These are phyloP conservation scores for Crotophaga sulcirostris DNA, from an alignment of 2,113 vertebrate species.

Conservation along the genomic window DNA sequence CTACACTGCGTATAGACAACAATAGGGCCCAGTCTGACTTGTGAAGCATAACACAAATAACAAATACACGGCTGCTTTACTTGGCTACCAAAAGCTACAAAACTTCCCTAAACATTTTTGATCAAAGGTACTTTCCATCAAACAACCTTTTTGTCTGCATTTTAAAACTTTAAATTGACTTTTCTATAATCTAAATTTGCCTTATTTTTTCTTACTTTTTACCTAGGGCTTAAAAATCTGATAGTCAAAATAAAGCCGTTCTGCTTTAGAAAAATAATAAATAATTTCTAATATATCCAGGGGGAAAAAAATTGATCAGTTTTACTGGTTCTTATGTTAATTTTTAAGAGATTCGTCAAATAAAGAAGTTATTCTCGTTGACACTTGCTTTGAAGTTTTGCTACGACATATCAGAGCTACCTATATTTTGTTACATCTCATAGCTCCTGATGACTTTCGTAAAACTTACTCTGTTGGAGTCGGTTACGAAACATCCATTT, in stretches of 20 bases:
- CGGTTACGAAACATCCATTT: not conserved
- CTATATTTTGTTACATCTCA: not conserved
- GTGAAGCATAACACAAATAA: conserved; percentile 12
- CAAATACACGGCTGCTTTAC: conserved; percentile 19
- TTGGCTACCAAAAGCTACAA: conserved; percentile 28
- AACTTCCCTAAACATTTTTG: conserved; percentile 61
- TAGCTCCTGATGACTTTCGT: not conserved
- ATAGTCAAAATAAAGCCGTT: not conserved
- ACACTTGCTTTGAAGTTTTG: not conserved
- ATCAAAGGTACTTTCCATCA: conserved; percentile 57
- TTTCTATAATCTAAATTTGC: not conserved
- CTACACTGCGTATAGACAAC: not conserved
- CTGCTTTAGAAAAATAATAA: not conserved
- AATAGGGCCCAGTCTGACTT: conserved; percentile 1
- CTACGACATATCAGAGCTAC: not conserved
- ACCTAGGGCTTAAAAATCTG: not conserved
- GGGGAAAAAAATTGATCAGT: not conserved
- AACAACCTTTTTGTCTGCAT: conserved; percentile 39
- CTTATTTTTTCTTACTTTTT: not conserved
- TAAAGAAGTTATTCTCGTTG: not conserved
- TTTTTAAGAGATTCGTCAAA: not conserved
- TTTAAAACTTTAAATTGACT: not conserved
- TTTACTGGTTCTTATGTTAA: not conserved
- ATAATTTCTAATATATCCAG: not conserved
- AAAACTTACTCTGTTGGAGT: not conserved